phyloP scores from a whole-genome alignment of 2,797 vertebrate genomes.

The Pelochelys cantorii region DNA sequence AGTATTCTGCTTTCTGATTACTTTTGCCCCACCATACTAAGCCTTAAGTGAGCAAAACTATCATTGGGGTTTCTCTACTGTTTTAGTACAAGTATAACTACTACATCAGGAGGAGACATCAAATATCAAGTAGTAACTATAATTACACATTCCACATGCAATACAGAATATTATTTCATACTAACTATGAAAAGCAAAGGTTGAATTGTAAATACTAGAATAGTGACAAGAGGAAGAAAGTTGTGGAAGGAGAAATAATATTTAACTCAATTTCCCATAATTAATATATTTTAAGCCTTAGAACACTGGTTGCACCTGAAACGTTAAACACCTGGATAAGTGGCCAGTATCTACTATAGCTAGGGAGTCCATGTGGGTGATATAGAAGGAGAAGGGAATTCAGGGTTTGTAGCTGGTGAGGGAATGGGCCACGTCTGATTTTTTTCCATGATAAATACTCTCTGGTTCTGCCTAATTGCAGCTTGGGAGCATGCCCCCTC shows the following conservation, averaged over 20 bases:
- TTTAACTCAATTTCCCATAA: neutral
- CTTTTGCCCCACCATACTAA: neutral
- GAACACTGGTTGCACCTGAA: neutral
- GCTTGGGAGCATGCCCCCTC: neutral
- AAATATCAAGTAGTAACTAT: neutral
- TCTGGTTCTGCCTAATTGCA: neutral
- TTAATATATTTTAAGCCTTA: neutral
- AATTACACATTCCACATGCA: neutral
- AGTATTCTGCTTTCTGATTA: neutral
- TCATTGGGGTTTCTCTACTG: neutral
- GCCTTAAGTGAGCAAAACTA: neutral
- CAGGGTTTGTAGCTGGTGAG: neutral
- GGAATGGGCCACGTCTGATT: neutral
- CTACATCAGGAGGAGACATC: neutral
- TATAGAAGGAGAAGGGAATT: neutral
- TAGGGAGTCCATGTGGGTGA: neutral
- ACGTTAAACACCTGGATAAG: neutral
- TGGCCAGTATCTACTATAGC: neutral
- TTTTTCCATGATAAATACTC: neutral
- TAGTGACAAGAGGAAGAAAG: neutral
- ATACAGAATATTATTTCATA: neutral
- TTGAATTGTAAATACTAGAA: neutral
- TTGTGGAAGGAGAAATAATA: neutral
- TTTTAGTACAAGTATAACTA: neutral
- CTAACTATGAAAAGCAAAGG: neutral